Evolutionary conservation across 2,888 invertebrate species (phyloP), one percentile per base, ranked within the genome.

Genomic region (Lamproptera curius): DNA sequence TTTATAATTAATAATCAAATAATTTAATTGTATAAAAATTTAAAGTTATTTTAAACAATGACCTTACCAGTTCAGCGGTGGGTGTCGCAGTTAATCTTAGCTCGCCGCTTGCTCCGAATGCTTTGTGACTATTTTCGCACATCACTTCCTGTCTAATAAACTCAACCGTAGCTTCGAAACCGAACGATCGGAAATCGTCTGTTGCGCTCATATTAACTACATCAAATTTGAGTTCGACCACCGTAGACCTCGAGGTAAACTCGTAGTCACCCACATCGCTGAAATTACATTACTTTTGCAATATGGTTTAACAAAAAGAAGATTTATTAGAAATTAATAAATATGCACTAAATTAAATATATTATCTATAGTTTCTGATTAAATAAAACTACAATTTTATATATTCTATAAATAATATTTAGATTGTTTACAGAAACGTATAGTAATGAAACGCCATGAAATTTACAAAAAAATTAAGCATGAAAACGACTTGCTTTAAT

Each of bases 151-250:
- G 85, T 62, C 93, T 90, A 9, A 95, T 89, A 62, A 95, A 95
- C 70, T 95, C 95, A 76, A 94, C 96, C 34, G 91, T 91, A 4
- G 94, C 96, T 73, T 96, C 95, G 74, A 97, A 95, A 67, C 93
- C 93, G 57, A 96, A 90, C 39, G 93, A 92, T 50, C 94, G 91
- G 71, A 95, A 95, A 86, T 97, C 95, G 66, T 97, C 95, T 13
- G 93, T 85, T 1, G 95, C 92, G 53, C 93, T 91, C 97, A 97
- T 96, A 60, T 93, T 92, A 47, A 91, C 89, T 11, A 96, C 93
- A 57, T 93, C 92, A 66, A 97, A 96, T 63, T 93, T 92, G 28
- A 97, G 88, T 70, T 96, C 95, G 10, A 95, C 92, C 26, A 94
- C 91, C 57, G 92, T 91, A 42, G 94, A 91, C 10, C 92, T 90